A percentile compares a stretch with the other conserved stretches of the same genome.
Evolutionary conservation across 1,140 invertebrate species (phyloP).

Genomic region (Drosophila pallidifrons): DNA sequence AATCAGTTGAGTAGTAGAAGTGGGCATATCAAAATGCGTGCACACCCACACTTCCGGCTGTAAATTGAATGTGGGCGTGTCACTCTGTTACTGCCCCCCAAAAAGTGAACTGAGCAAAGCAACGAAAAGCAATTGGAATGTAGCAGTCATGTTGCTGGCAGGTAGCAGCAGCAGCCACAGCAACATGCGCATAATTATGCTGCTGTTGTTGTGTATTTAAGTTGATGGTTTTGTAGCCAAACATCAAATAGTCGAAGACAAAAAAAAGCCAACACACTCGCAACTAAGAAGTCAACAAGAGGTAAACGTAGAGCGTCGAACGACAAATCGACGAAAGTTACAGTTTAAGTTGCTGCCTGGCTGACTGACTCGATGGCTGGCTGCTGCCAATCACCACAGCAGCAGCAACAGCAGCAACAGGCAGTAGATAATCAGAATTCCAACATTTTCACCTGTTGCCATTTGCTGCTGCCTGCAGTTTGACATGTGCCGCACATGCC

Average conservation of each 20-base stretch:
- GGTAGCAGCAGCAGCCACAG: slow-evolving; percentile 33
- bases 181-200: slow-evolving; percentile 66
- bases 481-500: slow-evolving; percentile 83
- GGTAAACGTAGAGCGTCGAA: slow-evolving; percentile 50
- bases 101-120: slow-evolving; percentile 28
- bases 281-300: slow-evolving; percentile 46
- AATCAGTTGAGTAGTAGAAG: slow-evolving; percentile 18
- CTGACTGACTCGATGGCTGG: slow-evolving; percentile 13
- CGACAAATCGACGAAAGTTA: slow-evolving; percentile 83
- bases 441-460: slow-evolving; percentile 83
- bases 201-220: slow-evolving; percentile 51
- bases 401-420: slow-evolving; percentile 50
- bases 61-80: slow-evolving; percentile 81
- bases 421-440: slow-evolving; percentile 79
- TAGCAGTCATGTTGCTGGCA: slow-evolving; percentile 62
- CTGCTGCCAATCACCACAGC: slow-evolving; percentile 30
- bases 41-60: slow-evolving; percentile 81
- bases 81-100: slow-evolving; percentile 23
- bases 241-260: slow-evolving; percentile 58
- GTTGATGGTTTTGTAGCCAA: slow-evolving; percentile 68
- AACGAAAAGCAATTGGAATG: slow-evolving; percentile 57
- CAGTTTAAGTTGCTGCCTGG: slow-evolving; percentile 74
- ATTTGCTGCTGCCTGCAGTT: slow-evolving; percentile 65
- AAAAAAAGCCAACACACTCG: neutral
- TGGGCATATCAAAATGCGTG: slow-evolving; percentile 69